Evolutionary conservation across 1,140 invertebrate genomes (phyloP).

Genomic region (Linepithema humile): DNA sequence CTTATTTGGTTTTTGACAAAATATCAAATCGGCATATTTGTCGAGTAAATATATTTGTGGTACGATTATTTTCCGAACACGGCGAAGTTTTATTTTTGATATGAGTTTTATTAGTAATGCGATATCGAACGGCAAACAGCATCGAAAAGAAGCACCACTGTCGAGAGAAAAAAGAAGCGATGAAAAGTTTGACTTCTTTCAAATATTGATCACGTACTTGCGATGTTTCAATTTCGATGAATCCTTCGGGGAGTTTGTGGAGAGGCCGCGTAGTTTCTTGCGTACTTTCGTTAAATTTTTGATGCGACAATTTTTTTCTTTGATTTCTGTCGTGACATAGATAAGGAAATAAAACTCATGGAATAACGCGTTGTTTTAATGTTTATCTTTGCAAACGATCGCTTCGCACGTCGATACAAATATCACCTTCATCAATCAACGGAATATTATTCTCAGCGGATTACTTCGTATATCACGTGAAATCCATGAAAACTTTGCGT

Average conservation of each 20-base stretch:
- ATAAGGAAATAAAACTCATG: neutral
- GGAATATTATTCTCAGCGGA: neutral
- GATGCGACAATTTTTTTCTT: neutral
- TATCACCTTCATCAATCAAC: slow-evolving; percentile 30
- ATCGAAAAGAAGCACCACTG: neutral
- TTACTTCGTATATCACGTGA: neutral
- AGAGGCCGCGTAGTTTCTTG: neutral
- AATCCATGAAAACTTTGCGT: neutral
- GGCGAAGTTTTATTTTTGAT: neutral
- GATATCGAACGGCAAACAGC: neutral
- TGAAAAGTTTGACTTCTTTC: neutral
- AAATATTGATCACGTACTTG: slow-evolving; percentile 5
- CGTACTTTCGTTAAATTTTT: neutral
- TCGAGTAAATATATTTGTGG: neutral
- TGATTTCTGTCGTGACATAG: neutral
- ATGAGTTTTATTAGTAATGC: neutral
- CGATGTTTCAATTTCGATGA: slow-evolving; percentile 11
- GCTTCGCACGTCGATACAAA: neutral
- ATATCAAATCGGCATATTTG: neutral
- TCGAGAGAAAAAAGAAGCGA: neutral
- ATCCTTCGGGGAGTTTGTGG: neutral
- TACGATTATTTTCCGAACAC: neutral
- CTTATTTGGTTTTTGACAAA: neutral
- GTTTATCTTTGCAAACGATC: neutral
- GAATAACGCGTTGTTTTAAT: neutral